Conservation (phyloP, 2,888 invertebrate species). For the Dioctria linearis region DNA sequence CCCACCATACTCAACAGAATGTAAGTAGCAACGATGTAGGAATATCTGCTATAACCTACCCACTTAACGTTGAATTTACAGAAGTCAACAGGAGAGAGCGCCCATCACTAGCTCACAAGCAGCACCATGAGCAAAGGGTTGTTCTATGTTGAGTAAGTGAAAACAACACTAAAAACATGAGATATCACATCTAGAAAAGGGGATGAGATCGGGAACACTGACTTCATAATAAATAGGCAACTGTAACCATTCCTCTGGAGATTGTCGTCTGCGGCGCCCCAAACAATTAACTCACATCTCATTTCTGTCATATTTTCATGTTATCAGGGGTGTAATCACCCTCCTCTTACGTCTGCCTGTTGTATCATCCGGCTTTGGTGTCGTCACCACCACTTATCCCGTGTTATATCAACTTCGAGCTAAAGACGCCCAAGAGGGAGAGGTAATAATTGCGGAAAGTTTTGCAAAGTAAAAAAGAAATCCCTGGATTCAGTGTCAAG, state of each 20-base stretch:
- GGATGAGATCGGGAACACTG: slow-evolving; percentile 8
- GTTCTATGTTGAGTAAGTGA: slow-evolving; percentile 22
- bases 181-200: neutral
- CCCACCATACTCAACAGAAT: neutral
- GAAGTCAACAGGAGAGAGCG: neutral
- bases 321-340: slow-evolving; percentile 32
- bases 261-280: slow-evolving; percentile 45
- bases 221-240: slow-evolving; percentile 21
- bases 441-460: slow-evolving; percentile 29
- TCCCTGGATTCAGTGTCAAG: neutral
- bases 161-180: slow-evolving; percentile 14
- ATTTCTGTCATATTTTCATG: slow-evolving; percentile 46
- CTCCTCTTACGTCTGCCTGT: neutral
- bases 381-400: slow-evolving; percentile 10
- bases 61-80: slow-evolving; percentile 28
- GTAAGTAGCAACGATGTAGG: slow-evolving; percentile 32
- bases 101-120: neutral
- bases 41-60: slow-evolving; percentile 1
- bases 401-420: slow-evolving; percentile 4
- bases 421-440: slow-evolving; percentile 27
- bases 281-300: slow-evolving; percentile 51
- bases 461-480: neutral
- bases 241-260: slow-evolving; percentile 16
- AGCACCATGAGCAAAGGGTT: neutral
- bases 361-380: neutral